phyloP scores from a whole-genome alignment of 2,113 vertebrate species.

The Arizona elegans region DNA sequence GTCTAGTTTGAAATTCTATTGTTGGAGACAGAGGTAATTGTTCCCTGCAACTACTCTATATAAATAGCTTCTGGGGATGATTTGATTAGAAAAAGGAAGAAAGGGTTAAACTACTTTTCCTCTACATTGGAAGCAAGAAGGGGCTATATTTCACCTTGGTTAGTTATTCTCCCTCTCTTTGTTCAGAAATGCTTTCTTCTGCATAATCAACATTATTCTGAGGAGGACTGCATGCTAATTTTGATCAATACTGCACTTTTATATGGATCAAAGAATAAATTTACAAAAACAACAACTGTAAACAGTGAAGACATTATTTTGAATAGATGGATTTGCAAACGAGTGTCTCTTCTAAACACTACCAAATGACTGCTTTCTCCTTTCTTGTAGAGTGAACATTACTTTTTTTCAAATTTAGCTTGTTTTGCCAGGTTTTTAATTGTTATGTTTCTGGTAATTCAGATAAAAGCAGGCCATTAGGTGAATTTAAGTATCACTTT shows the following conservation, averaged over 20 bases:
- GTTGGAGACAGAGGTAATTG: background rate
- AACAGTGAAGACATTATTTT: background rate
- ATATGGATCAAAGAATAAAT: background rate
- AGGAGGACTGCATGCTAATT: background rate
- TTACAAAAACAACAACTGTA: background rate
- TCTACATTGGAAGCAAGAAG: background rate
- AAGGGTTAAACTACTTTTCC: background rate
- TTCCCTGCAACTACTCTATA: background rate
- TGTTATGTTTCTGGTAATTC: constrained; percentile 2
- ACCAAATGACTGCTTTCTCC: background rate
- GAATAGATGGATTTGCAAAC: background rate
- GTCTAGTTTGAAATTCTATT: background rate
- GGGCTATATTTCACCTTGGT: background rate
- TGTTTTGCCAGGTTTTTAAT: constrained; percentile 13
- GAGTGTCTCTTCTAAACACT: background rate
- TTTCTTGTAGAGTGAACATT: background rate
- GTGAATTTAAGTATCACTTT: background rate
- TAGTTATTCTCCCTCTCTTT: background rate
- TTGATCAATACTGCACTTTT: background rate
- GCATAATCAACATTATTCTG: background rate
- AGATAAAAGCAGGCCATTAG: background rate
- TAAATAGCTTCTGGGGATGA: background rate
- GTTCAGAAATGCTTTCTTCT: background rate
- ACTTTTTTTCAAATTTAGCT: background rate
- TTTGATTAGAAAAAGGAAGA: background rate